A percentile compares a stretch with the other conserved stretches of the same genome.
Evolutionary conservation across 2,888 invertebrate species (phyloP).

Genomic region (Cosmia trapezina): DNA sequence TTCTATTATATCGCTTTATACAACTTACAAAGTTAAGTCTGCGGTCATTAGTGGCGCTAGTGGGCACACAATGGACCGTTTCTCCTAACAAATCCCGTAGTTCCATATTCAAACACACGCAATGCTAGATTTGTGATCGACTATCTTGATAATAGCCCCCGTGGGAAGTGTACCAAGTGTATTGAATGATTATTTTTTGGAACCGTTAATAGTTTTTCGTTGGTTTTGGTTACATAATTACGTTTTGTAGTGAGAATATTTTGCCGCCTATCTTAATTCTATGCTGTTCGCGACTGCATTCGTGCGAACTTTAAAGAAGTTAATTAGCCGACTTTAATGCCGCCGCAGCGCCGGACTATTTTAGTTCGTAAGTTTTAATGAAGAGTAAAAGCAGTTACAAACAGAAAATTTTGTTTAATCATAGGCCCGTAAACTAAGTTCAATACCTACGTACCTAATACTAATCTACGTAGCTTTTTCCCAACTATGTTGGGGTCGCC

Average conservation of each 20-base stretch:
- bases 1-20: slow-evolving; percentile 75
- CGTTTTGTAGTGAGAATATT: slow-evolving; percentile 58
- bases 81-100: slow-evolving; percentile 47
- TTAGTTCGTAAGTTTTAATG: slow-evolving; percentile 58
- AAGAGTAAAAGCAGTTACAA: slow-evolving; percentile 48
- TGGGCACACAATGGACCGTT: slow-evolving; percentile 31
- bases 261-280: slow-evolving; percentile 47
- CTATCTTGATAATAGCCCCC: slow-evolving; percentile 77
- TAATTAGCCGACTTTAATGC: slow-evolving; percentile 61
- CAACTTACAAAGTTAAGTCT: slow-evolving; percentile 67
- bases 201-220: slow-evolving; percentile 81
- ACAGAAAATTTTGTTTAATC: slow-evolving; percentile 20
- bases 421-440: not conserved
- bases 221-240: slow-evolving; percentile 77
- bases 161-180: slow-evolving; percentile 83
- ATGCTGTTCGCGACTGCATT: slow-evolving; percentile 53
- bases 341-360: slow-evolving; percentile 34
- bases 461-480: too few species aligned
- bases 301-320: slow-evolving; percentile 62
- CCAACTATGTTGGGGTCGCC: too few species aligned
- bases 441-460: not conserved
- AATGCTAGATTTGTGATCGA: slow-evolving; percentile 69
- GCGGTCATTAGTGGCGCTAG: slow-evolving; percentile 60
- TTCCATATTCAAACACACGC: slow-evolving; percentile 63
- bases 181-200: slow-evolving; percentile 81